Percentiles rank a stretch among this genome's conserved stretches.
These are phyloP conservation scores for Lacerta agilis DNA, from an alignment of 2,797 vertebrate genomes.

Conservation along the genomic window DNA sequence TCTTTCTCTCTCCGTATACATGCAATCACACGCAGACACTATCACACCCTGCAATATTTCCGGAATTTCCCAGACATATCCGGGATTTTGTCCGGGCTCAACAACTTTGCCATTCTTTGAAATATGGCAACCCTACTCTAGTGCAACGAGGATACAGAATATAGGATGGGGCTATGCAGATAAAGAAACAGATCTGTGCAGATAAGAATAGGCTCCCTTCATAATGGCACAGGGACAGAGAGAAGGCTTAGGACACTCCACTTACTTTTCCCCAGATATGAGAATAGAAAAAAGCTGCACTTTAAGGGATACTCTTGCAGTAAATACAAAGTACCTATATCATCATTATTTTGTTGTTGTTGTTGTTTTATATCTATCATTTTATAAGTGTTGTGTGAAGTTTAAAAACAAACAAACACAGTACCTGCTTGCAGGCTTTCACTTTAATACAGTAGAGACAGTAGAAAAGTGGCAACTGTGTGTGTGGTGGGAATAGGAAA, in stretches of 20 bases:
- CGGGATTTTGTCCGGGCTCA: too few species aligned
- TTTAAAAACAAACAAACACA: too few species aligned
- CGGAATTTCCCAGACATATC: too few species aligned
- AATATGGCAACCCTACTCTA: not conserved
- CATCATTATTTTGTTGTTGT: too few species aligned
- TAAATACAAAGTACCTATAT: not conserved
- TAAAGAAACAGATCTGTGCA: too few species aligned
- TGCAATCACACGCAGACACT: too few species aligned
- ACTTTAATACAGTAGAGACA: not conserved
- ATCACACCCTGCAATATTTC: too few species aligned
- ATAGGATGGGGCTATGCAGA: not conserved
- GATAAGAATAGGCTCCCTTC: not conserved
- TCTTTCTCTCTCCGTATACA: too few species aligned
- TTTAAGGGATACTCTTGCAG: not conserved
- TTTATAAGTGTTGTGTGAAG: not conserved
- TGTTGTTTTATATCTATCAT: not conserved
- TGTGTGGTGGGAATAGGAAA: not conserved
- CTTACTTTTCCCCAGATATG: not conserved
- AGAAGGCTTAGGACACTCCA: not conserved
- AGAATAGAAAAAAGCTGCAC: not conserved
- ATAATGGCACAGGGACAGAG: not conserved
- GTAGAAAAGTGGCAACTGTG: not conserved
- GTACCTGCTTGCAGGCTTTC: not conserved
- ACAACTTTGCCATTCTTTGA: too few species aligned
- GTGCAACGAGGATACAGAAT: not conserved